A percentile compares a stretch with the other conserved stretches of the same genome.
Evolutionary conservation across 2,888 invertebrate genomes (phyloP).

Genomic region (Xanthorhoe designata): DNA sequence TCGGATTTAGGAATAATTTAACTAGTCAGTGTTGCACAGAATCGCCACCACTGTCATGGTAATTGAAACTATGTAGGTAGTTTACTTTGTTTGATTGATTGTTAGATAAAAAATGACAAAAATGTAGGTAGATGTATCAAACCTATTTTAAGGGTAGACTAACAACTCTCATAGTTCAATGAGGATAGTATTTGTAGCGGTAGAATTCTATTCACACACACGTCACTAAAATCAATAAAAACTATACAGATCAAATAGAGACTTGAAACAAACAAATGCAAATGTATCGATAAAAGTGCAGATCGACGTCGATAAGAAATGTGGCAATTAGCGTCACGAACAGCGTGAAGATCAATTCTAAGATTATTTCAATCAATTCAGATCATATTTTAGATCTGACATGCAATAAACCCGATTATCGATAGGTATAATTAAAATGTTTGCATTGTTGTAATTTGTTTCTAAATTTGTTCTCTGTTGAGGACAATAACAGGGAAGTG

Average conservation of each 20-base stretch:
- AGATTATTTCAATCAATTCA: constrained; percentile 70
- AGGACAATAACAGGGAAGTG: constrained; percentile 16
- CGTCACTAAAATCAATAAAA: not conserved
- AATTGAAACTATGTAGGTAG: too few species aligned
- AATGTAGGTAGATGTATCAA: too few species aligned
- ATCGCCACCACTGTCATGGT: too few species aligned
- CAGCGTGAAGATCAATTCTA: constrained; percentile 64
- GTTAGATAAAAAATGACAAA: too few species aligned
- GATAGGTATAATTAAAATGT: constrained; percentile 42
- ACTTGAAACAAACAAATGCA: constrained; percentile 22
- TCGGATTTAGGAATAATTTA: too few species aligned
- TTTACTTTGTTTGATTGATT: too few species aligned
- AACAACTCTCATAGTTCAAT: too few species aligned
- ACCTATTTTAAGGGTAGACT: too few species aligned
- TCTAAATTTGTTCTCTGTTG: constrained; percentile 11
- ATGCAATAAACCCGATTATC: constrained; percentile 50
- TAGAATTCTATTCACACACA: not conserved
- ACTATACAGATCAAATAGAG: constrained; percentile 16
- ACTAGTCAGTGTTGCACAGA: too few species aligned
- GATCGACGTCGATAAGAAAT: constrained; percentile 63
- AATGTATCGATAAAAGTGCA: constrained; percentile 57
- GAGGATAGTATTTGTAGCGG: too few species aligned
- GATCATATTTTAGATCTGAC: constrained; percentile 58
- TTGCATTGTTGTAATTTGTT: constrained; percentile 33
- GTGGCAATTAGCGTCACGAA: constrained; percentile 75